These are phyloP conservation scores for Trachelus stipa DNA, from an alignment of 2,888 invertebrate species.

Conservation along the genomic window DNA sequence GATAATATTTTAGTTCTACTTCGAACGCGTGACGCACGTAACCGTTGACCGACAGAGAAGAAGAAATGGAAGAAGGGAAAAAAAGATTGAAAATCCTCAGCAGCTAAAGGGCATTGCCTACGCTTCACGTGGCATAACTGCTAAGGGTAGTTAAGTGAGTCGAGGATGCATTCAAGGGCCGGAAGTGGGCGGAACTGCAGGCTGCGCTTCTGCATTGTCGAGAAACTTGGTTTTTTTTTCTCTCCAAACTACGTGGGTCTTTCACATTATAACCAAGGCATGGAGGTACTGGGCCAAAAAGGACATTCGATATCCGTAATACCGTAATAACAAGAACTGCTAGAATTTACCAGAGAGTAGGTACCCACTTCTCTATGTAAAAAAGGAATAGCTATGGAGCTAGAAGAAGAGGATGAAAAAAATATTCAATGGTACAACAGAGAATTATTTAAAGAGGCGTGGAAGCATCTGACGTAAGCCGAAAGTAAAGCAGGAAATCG, in stretches of 20 bases:
- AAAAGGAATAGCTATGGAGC: conserved; percentile 14
- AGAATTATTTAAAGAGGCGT: conserved; percentile 11
- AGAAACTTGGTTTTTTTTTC: conserved; percentile 49
- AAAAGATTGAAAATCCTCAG: conserved; percentile 35
- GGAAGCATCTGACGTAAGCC: conserved; percentile 43
- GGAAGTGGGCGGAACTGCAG: conserved; percentile 67
- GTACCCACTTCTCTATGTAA: conserved; percentile 5
- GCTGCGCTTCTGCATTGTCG: conserved; percentile 59
- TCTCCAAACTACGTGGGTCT: conserved; percentile 39
- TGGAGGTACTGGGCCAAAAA: conserved; percentile 49
- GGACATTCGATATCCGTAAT: conserved; percentile 66
- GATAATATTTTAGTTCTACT: neutral
- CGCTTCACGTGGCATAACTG: conserved; percentile 59
- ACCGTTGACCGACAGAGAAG: conserved; percentile 7
- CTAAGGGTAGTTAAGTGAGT: conserved; percentile 62
- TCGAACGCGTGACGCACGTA: neutral
- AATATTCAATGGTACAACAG: conserved; percentile 34
- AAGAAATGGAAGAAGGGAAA: conserved; percentile 23
- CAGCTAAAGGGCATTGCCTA: conserved; percentile 55
- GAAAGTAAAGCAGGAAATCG: conserved; percentile 55
- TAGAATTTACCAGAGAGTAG: neutral
- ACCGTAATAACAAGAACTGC: conserved; percentile 58
- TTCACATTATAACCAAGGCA: conserved; percentile 38
- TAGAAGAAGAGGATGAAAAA: conserved; percentile 23
- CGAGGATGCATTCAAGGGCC: conserved; percentile 63